These are phyloP conservation scores for Sebastes kiyomatsui DNA, from an alignment of 2,797 vertebrate species.

Conservation along the genomic window DNA sequence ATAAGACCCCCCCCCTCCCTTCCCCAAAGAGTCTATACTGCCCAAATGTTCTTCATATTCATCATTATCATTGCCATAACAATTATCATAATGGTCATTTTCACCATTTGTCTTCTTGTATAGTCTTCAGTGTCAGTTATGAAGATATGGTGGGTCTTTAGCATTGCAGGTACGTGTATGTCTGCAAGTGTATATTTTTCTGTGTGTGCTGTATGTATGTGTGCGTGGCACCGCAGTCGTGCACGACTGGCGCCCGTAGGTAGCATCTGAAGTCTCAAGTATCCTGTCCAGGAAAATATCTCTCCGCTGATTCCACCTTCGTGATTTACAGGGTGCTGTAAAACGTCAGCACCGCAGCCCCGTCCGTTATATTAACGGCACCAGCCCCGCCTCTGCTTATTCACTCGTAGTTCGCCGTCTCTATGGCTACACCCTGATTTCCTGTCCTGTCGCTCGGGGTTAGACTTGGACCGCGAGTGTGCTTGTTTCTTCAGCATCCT, in stretches of 20 bases:
- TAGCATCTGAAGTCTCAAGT: constrained; percentile 79
- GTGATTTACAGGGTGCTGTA: constrained; percentile 74
- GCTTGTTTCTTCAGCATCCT: constrained; percentile 59
- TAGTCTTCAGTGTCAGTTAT: constrained; percentile 71
- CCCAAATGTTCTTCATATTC: constrained; percentile 82
- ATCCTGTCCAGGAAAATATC: constrained; percentile 66
- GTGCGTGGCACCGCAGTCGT: constrained; percentile 52
- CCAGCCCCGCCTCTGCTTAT: constrained; percentile 56
- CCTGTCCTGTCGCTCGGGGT: constrained; percentile 43
- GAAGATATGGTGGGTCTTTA: constrained; percentile 83
- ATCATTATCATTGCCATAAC: constrained; percentile 68
- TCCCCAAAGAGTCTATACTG: constrained; percentile 70
- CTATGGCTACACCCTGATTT: constrained; percentile 66
- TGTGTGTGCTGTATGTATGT: constrained; percentile 36
- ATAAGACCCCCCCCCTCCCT: constrained; percentile 82
- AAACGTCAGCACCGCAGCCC: constrained; percentile 87
- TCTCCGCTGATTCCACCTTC: constrained; percentile 60
- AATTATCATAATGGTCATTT: constrained; percentile 70
- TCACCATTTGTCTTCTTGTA: constrained; percentile 62
- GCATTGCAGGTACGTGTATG: constrained; percentile 51
- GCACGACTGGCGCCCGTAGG: constrained; percentile 68
- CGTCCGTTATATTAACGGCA: constrained; percentile 54
- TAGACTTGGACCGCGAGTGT: constrained; percentile 44
- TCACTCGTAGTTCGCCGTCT: constrained; percentile 40
- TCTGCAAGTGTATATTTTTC: constrained; percentile 54